Conservation (phyloP, 2,888 invertebrate species). For the Zhengitettix transpicula region DNA sequence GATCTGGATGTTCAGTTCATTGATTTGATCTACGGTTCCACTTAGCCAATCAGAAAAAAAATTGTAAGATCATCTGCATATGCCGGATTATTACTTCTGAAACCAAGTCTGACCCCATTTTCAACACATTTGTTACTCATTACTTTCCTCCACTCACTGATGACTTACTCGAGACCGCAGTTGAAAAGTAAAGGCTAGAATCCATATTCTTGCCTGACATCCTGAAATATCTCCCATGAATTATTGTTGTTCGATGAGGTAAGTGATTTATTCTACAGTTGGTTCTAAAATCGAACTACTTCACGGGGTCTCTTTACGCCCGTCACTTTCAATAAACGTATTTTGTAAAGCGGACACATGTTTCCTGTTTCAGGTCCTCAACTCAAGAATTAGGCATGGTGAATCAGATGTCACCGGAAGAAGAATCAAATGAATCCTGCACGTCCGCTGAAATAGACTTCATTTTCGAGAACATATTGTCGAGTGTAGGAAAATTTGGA, state of each 20-base stretch:
- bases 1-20: background rate
- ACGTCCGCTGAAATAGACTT: no score
- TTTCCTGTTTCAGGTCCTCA: no score
- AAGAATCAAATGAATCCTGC: no score
- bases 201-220: background rate
- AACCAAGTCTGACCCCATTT: constrained; percentile 2
- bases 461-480: no score
- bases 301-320: no score
- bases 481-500: no score
- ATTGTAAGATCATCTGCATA: constrained; percentile 1
- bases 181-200: background rate
- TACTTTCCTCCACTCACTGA: background rate
- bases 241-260: background rate
- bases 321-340: no score
- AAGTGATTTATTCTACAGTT: no score
- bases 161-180: background rate
- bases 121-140: background rate
- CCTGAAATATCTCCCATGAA: background rate
- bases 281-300: no score
- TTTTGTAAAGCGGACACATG: no score
- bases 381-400: no score
- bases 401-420: no score
- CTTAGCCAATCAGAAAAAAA: background rate
- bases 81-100: constrained; percentile 10
- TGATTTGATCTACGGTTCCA: background rate